A percentile compares a stretch with the other conserved stretches of the same genome.
Conservation (phyloP, 2,888 invertebrate species). For the Acleris laterana region DNA sequence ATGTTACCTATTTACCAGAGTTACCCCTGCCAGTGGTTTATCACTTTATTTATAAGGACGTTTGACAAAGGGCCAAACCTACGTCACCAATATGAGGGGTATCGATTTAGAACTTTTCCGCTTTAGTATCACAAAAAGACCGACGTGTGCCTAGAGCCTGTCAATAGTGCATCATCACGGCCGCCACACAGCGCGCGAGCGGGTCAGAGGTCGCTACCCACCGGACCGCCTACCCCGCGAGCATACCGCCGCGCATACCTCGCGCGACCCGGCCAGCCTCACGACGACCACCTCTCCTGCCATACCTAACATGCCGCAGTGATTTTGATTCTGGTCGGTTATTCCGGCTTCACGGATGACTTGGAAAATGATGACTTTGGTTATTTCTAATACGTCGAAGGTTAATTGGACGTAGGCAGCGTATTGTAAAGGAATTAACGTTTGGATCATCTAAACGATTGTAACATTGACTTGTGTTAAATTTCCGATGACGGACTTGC, state of each 20-base stretch:
- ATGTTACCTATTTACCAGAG: too few relatives aligned
- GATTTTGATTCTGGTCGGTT: constrained; percentile 45
- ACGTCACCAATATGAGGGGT: constrained; percentile 34
- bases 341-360: constrained; percentile 57
- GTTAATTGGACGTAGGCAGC: constrained; percentile 79
- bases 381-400: constrained; percentile 76
- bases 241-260: constrained; percentile 60
- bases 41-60: not conserved
- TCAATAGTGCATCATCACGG: constrained; percentile 65
- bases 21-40: not conserved
- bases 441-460: constrained; percentile 58
- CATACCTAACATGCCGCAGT: constrained; percentile 38
- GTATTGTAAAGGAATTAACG: constrained; percentile 76
- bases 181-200: constrained; percentile 61
- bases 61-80: constrained; percentile 9
- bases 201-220: constrained; percentile 73
- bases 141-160: constrained; percentile 41
- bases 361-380: constrained; percentile 73
- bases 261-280: constrained; percentile 44
- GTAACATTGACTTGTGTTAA: constrained; percentile 27
- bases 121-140: constrained; percentile 44
- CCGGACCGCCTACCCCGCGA: constrained; percentile 68
- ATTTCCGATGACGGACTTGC: too few relatives aligned
- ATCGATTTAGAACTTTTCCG: constrained; percentile 43
- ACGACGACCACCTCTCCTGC: constrained; percentile 38